phyloP scores from a whole-genome alignment of 2,797 vertebrate genomes.

The Heteromormyrus szaboi region DNA sequence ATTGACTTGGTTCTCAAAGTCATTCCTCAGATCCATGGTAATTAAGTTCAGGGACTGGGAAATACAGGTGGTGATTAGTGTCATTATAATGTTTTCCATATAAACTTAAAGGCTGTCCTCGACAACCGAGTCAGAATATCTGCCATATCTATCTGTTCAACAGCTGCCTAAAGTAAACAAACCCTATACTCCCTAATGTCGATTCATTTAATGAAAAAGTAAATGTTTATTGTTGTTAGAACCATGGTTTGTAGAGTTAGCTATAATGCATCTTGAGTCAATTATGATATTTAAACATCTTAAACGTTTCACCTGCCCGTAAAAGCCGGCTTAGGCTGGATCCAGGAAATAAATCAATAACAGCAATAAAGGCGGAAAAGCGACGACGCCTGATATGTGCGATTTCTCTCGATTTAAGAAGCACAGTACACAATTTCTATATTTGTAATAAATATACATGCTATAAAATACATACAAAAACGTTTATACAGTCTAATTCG shows the following conservation, averaged over 20 bases:
- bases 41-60: background rate
- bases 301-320: background rate
- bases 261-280: background rate
- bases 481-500: background rate
- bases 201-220: background rate
- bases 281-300: background rate
- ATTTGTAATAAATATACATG: background rate
- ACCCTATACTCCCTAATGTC: background rate
- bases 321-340: background rate
- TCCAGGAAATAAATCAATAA: background rate
- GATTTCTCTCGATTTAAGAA: background rate
- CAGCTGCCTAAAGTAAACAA: background rate
- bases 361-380: background rate
- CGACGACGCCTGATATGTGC: background rate
- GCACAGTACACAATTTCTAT: background rate
- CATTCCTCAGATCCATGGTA: conserved; percentile 31
- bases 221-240: background rate
- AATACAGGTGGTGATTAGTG: background rate
- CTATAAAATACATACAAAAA: background rate
- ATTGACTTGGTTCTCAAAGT: conserved; percentile 56
- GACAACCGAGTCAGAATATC: background rate
- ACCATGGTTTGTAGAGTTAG: background rate
- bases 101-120: background rate
- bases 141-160: background rate
- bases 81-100: background rate